Percentiles rank a stretch among this genome's conserved stretches.
phyloP scores from a whole-genome alignment of 2,888 invertebrate species.

The Bellardia pandia region DNA sequence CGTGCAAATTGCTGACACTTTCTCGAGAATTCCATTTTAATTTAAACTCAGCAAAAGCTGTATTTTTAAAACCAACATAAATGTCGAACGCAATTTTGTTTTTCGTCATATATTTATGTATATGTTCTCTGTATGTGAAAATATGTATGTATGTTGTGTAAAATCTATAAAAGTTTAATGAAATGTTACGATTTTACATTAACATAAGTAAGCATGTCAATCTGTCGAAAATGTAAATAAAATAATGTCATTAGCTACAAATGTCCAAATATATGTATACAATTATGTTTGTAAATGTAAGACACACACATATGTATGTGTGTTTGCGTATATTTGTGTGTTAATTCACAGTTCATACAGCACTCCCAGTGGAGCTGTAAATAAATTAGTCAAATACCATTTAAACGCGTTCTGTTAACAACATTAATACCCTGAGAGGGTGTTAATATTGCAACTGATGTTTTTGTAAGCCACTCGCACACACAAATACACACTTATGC shows the following conservation, averaged over 20 bases:
- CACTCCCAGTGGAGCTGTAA: slow-evolving; percentile 51
- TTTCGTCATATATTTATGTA: too few species aligned
- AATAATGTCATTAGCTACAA: slow-evolving; percentile 7
- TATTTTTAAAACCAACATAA: too few species aligned
- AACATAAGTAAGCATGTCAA: slow-evolving; percentile 36
- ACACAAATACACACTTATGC: not conserved
- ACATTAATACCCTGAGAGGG: slow-evolving; percentile 31
- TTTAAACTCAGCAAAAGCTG: too few species aligned
- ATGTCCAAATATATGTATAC: not conserved
- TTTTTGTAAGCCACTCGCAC: not conserved
- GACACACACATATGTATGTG: not conserved
- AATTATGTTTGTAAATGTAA: not conserved
- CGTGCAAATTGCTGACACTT: too few species aligned
- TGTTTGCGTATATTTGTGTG: not conserved
- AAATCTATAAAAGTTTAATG: slow-evolving; percentile 31
- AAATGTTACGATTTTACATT: slow-evolving; percentile 33
- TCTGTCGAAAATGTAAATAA: slow-evolving; percentile 28
- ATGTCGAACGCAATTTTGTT: too few species aligned
- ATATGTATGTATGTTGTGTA: not conserved
- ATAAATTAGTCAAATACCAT: slow-evolving; percentile 58
- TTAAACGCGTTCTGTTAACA: slow-evolving; percentile 50
- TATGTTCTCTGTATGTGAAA: not conserved
- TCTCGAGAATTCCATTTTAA: too few species aligned
- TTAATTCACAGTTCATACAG: slow-evolving; percentile 5
- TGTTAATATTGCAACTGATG: slow-evolving; percentile 36